Conservation (phyloP, 2,113 vertebrate genomes). For the Oxygymnocypris stewartii region DNA sequence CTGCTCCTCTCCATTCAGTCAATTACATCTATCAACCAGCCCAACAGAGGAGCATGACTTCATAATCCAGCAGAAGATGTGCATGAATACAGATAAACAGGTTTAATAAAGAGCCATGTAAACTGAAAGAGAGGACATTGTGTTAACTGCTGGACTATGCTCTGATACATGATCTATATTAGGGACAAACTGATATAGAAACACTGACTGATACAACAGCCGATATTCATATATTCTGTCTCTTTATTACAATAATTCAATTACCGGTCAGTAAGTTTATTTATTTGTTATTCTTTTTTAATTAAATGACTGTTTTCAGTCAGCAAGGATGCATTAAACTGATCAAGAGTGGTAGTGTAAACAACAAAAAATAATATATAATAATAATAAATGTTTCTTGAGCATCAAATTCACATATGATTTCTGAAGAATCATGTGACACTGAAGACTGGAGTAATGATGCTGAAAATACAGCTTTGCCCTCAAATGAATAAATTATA, state of each 20-base stretch:
- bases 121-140: constrained; percentile 6
- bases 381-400: too few relatives aligned
- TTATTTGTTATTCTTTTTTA: too few relatives aligned
- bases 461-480: too few relatives aligned
- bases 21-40: constrained; percentile 55
- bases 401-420: too few relatives aligned
- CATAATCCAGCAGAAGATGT: constrained; percentile 33
- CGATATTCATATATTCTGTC: neutral
- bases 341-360: neutral
- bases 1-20: constrained; percentile 48
- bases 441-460: too few relatives aligned
- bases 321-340: neutral
- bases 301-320: neutral
- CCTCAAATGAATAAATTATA: too few relatives aligned
- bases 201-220: neutral
- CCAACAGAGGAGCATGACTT: constrained; percentile 42
- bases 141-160: constrained; percentile 7
- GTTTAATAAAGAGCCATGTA: constrained; percentile 2
- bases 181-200: neutral
- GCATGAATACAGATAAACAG: constrained; percentile 38
- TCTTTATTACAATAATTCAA: neutral
- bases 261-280: neutral
- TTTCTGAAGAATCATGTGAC: too few relatives aligned
- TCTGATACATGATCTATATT: neutral
- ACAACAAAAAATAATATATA: too few relatives aligned